Evolutionary conservation across 30 jellyfish, hydroid and myxozoan genomes (phyloP).

Genomic region (Turritopsis dohrnii): DNA sequence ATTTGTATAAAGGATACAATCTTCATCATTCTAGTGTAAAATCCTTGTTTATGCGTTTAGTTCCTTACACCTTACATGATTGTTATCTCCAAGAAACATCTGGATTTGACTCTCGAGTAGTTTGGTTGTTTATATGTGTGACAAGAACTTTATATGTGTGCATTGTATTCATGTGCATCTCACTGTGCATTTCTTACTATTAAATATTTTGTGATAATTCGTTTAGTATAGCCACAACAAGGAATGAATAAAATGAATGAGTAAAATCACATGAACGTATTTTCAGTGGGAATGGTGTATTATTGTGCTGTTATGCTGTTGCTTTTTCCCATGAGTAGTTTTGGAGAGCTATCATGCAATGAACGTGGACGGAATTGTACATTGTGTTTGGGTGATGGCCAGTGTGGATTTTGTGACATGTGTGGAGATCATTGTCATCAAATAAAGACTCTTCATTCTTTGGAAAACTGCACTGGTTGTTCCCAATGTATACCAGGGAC

Average conservation of each 20-base stretch:
- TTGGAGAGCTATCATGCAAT: constrained; percentile 19
- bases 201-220: not conserved
- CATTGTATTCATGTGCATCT: too few species aligned
- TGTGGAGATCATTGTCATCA: constrained; percentile 88
- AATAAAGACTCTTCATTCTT: constrained; percentile 60
- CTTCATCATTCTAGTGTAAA: too few species aligned
- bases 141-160: too few species aligned
- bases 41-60: too few species aligned
- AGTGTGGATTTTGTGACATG: constrained; percentile 87
- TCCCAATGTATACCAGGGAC: constrained; percentile 94
- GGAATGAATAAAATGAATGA: not conserved
- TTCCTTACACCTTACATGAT: too few species aligned
- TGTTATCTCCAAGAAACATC: too few species aligned
- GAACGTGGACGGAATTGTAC: constrained; percentile 77
- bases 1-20: too few species aligned
- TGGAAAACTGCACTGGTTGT: constrained; percentile 82
- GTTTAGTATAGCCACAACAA: not conserved
- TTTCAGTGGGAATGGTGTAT: not conserved
- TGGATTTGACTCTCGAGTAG: too few species aligned
- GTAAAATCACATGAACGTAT: not conserved
- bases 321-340: not conserved
- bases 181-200: too few species aligned
- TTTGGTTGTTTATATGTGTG: too few species aligned
- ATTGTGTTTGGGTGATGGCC: constrained; percentile 79
- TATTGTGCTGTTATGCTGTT: not conserved